Percentiles rank a stretch among this genome's conserved stretches.
phyloP scores from a whole-genome alignment of 2,888 invertebrate species.

The Xylota sylvarum region DNA sequence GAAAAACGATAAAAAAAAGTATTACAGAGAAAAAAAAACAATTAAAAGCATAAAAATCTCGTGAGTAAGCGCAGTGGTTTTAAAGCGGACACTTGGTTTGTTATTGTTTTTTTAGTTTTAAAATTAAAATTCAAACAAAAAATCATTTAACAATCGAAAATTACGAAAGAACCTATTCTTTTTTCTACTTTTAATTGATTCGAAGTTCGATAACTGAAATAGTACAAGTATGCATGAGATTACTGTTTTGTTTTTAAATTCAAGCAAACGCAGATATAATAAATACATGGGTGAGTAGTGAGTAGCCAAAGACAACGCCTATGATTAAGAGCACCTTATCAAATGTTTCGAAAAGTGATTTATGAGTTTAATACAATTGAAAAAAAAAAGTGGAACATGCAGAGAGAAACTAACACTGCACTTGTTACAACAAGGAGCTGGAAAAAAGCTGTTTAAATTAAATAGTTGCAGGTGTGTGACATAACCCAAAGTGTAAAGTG shows the following conservation, averaged over 20 bases:
- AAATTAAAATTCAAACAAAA: background rate
- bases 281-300: slow-evolving; percentile 10
- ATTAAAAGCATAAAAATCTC: slow-evolving; percentile 7
- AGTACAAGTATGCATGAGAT: too few relatives aligned
- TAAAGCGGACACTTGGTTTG: background rate
- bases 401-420: background rate
- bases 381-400: slow-evolving; percentile 13
- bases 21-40: slow-evolving; percentile 17
- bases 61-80: slow-evolving; percentile 8
- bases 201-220: background rate
- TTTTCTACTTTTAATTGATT: background rate
- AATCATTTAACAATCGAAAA: background rate
- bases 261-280: background rate
- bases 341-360: slow-evolving; percentile 22
- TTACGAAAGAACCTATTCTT: slow-evolving; percentile 7
- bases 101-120: background rate
- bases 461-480: background rate
- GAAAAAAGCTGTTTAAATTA: slow-evolving; percentile 31
- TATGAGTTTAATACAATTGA: slow-evolving; percentile 20
- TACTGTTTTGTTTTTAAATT: background rate
- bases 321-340: slow-evolving; percentile 46
- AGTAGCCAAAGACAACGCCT: slow-evolving; percentile 54
- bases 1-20: slow-evolving; percentile 45
- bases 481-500: background rate
- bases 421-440: slow-evolving; percentile 21